phyloP scores from a whole-genome alignment of 2,888 invertebrate genomes.

The Limenitis camilla region DNA sequence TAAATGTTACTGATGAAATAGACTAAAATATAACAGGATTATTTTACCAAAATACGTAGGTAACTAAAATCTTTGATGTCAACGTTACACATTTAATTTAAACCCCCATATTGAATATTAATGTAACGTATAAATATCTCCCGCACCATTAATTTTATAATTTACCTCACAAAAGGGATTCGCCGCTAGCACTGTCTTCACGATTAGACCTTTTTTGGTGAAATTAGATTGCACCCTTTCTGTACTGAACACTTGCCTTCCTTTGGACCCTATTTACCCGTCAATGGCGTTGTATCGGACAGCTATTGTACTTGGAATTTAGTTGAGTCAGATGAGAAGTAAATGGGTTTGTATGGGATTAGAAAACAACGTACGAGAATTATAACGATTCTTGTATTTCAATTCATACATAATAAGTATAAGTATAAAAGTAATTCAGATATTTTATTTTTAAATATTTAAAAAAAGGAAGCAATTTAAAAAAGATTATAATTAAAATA shows the following conservation, averaged over 20 bases:
- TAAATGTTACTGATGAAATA: too few species aligned
- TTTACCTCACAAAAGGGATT: slow-evolving; percentile 13
- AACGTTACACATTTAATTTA: slow-evolving; percentile 9
- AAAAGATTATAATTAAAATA: too few species aligned
- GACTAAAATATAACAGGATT: slow-evolving; percentile 1
- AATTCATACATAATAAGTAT: too few species aligned
- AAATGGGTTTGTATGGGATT: slow-evolving; percentile 14
- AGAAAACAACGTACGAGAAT: too few species aligned
- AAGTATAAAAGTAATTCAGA: too few species aligned
- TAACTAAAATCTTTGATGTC: neutral
- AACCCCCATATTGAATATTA: neutral
- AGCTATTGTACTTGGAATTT: slow-evolving; percentile 46
- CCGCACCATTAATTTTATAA: slow-evolving; percentile 18
- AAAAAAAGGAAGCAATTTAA: too few species aligned
- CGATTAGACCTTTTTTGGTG: slow-evolving; percentile 55
- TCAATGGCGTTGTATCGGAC: slow-evolving; percentile 39
- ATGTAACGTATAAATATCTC: slow-evolving; percentile 1
- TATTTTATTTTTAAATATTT: too few species aligned
- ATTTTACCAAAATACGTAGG: too few species aligned
- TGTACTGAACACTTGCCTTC: slow-evolving; percentile 45
- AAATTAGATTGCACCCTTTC: slow-evolving; percentile 64
- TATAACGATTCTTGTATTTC: too few species aligned
- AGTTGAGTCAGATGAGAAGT: slow-evolving; percentile 29
- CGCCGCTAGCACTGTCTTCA: slow-evolving; percentile 34
- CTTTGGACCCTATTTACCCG: slow-evolving; percentile 33